Percentiles rank a stretch among this genome's conserved stretches.
Conservation (phyloP, 2,113 vertebrate species). For the Picathartes gymnocephalus region DNA sequence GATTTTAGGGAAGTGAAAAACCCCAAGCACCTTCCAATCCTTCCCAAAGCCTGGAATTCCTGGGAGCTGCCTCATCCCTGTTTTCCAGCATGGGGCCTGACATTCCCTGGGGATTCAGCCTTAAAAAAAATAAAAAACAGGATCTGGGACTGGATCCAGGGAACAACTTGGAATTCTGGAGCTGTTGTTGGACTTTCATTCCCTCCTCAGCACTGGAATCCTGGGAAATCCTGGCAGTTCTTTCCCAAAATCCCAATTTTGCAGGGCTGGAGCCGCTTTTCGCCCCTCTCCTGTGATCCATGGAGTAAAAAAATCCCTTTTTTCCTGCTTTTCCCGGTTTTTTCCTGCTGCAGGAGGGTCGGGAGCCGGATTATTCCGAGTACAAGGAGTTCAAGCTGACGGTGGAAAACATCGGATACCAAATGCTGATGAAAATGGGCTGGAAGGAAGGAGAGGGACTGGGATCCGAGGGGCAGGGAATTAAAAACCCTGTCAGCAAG, state of each 20-base stretch:
- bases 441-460: conserved; percentile 98
- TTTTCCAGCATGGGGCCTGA: neutral
- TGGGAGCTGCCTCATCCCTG: neutral
- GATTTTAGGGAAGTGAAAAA: neutral
- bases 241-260: neutral
- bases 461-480: conserved; percentile 90
- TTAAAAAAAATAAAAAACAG: neutral
- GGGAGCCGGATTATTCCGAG: conserved; percentile 94
- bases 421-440: conserved; percentile 99
- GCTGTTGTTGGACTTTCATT: neutral
- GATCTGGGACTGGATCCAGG: neutral
- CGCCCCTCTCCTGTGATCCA: no score
- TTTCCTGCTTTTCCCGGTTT: neutral
- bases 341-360: conserved; percentile 82
- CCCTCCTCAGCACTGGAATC: neutral
- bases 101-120: neutral
- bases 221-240: neutral
- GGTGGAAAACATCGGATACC: conserved; percentile 96
- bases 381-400: conserved; percentile 99
- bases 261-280: neutral
- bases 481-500: conserved; percentile 94
- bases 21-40: neutral
- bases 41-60: neutral
- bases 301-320: conserved; percentile 13
- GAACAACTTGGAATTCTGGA: neutral